Evolutionary conservation across 2,113 vertebrate species (phyloP).

Genomic region (Syngnathus floridae): DNA sequence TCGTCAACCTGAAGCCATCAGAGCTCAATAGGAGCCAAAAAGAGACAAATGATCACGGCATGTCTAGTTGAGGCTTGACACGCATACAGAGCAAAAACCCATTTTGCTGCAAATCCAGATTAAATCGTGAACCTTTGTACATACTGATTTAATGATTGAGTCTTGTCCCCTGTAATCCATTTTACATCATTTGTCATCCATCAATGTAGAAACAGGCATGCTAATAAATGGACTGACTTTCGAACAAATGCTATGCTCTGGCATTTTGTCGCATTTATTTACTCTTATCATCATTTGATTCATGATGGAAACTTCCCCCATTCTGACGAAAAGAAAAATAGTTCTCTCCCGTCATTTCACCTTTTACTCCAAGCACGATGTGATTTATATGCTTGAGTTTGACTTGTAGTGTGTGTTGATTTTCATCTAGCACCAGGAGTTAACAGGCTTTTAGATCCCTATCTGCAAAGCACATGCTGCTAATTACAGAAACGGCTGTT

Average conservation of each 20-base stretch:
- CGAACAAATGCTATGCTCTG: too few species aligned
- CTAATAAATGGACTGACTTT: background rate
- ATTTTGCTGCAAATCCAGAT: background rate
- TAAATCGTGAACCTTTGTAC: background rate
- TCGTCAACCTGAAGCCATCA: slow-evolving; percentile 55
- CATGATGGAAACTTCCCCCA: background rate
- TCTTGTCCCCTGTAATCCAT: background rate
- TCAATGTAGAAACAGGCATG: background rate
- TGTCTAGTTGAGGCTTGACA: slow-evolving; percentile 2
- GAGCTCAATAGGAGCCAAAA: slow-evolving; percentile 53
- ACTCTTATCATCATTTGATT: background rate
- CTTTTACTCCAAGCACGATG: background rate
- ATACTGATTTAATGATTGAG: background rate
- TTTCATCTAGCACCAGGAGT: background rate
- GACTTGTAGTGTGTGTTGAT: background rate
- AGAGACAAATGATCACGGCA: slow-evolving; percentile 50
- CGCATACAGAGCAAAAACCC: background rate
- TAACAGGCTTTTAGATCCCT: background rate
- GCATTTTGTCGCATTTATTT: background rate
- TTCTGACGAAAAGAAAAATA: background rate
- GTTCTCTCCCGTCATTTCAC: background rate
- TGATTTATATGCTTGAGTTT: background rate
- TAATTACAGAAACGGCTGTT: background rate
- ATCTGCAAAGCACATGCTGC: background rate
- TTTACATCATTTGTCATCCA: background rate